phyloP scores from a whole-genome alignment of 2,797 vertebrate genomes.

The Clamator glandarius region DNA sequence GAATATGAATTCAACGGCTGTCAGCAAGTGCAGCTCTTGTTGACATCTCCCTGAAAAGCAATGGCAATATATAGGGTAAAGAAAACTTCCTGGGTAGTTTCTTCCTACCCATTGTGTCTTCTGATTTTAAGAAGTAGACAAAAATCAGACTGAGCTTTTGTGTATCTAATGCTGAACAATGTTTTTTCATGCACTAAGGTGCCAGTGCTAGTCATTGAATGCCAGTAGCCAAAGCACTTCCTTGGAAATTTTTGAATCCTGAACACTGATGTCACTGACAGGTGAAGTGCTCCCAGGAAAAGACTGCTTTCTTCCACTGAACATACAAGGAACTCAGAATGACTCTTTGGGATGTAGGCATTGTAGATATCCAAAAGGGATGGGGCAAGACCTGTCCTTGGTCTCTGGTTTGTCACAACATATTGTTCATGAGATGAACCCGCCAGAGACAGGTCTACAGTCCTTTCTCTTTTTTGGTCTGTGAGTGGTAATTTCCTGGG shows the following conservation, averaged over 20 bases:
- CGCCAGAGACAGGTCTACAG: background rate
- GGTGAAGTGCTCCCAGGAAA: background rate
- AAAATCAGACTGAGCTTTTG: background rate
- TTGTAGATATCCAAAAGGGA: background rate
- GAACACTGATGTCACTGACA: background rate
- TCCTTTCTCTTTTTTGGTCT: background rate
- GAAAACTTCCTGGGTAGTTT: background rate
- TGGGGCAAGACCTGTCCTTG: fast-evolving
- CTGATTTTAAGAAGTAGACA: background rate
- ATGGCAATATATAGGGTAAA: background rate
- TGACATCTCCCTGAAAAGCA: background rate
- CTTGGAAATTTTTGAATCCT: background rate
- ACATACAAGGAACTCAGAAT: background rate
- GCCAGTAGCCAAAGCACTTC: background rate
- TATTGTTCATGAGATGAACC: background rate
- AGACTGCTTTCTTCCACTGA: background rate
- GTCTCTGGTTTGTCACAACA: background rate
- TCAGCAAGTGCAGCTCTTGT: background rate
- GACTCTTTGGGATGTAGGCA: background rate
- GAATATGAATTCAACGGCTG: background rate
- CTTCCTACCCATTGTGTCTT: background rate
- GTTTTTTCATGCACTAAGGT: background rate
- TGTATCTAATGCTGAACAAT: background rate
- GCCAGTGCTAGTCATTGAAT: background rate
- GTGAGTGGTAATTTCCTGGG: background rate